Percentiles rank a stretch among this genome's conserved stretches.
Conservation (phyloP, 1,140 invertebrate species). For the fruit fly (Drosophila melanogaster) region Release_6_plus_ISO1_MT NT_033777.3:16709501-16710000, state of each 20-base stretch:
- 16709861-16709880: conserved; percentile 78
- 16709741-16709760: conserved; percentile 35
- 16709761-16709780: conserved; percentile 5
- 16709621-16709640: conserved; percentile 56
- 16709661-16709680: conserved; percentile 82
- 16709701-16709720: conserved; percentile 54
- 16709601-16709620: conserved; percentile 82
- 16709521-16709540: conserved; percentile 7
- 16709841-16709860: conserved; percentile 79
- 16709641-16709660: conserved; percentile 78
- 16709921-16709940: conserved; percentile 17
- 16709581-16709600: conserved; percentile 80
- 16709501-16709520: conserved; percentile 17
- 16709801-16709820: conserved; percentile 26
- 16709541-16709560: conserved; percentile 55
- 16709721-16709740: conserved; percentile 48
- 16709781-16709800: neutral
- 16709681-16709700: conserved; percentile 41
- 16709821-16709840: conserved; percentile 75
- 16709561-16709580: conserved; percentile 76
- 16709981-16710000: conserved; percentile 46
- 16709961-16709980: conserved; percentile 31
- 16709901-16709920: conserved; percentile 38
- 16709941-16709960: conserved; percentile 74
- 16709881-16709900: conserved; percentile 76